These are phyloP conservation scores for Graphium colonna DNA, from an alignment of 2,888 invertebrate genomes.

Conservation along the genomic window DNA sequence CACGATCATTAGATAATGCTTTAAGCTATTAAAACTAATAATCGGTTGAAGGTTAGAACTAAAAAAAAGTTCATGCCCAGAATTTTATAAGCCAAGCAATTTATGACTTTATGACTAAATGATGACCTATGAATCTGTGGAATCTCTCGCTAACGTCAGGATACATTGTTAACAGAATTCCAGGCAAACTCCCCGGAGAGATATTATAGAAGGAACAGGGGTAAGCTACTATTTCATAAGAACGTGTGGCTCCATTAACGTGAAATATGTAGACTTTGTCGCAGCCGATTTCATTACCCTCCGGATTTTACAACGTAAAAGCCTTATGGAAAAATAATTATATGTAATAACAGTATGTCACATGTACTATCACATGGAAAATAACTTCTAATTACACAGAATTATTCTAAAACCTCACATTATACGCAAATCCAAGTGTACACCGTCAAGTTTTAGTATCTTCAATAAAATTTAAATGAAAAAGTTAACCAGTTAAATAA, in stretches of 20 bases:
- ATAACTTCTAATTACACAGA: too few relatives aligned
- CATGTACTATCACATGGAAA: neutral
- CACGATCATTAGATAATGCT: too few relatives aligned
- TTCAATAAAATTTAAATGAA: too few relatives aligned
- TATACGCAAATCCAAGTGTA: too few relatives aligned
- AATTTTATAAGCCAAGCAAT: neutral
- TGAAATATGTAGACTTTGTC: conserved; percentile 22
- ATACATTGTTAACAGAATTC: conserved; percentile 22
- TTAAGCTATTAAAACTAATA: too few relatives aligned
- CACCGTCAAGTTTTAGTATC: too few relatives aligned
- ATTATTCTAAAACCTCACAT: too few relatives aligned
- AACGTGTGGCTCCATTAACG: conserved; percentile 19
- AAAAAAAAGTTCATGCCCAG: neutral
- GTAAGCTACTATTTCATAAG: conserved; percentile 20
- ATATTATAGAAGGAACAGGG: conserved; percentile 20
- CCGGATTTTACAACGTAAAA: neutral
- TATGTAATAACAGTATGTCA: neutral
- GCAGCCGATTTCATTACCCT: conserved; percentile 17
- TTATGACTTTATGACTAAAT: conserved; percentile 11
- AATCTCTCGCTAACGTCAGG: conserved; percentile 9
- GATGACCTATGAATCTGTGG: conserved; percentile 10
- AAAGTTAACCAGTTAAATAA: too few relatives aligned
- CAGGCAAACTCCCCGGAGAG: conserved; percentile 14
- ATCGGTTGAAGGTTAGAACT: too few relatives aligned
- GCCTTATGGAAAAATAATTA: neutral